phyloP scores from a whole-genome alignment of 2,888 invertebrate genomes.

The Salpingus planirostris region DNA sequence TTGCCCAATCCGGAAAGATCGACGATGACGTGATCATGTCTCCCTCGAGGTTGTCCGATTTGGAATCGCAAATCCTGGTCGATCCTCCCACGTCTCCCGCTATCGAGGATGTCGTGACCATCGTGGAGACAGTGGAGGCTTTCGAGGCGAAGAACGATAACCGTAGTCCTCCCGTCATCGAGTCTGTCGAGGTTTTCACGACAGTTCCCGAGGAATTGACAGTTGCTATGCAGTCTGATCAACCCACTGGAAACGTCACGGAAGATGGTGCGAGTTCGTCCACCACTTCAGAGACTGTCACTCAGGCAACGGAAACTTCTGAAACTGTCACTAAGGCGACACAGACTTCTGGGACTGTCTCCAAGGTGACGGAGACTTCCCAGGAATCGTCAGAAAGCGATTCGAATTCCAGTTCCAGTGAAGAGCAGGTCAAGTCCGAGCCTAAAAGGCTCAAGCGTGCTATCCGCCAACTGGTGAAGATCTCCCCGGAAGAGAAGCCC shows the following conservation, averaged over 20 bases:
- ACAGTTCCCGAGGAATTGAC: no score
- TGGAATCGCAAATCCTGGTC: slow-evolving; percentile 35
- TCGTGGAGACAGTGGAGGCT: not conserved
- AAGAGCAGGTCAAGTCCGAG: not conserved
- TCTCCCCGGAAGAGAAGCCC: slow-evolving; percentile 26
- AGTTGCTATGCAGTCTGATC: no score
- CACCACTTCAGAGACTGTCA: not conserved
- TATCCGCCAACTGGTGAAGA: slow-evolving; percentile 22
- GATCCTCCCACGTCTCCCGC: not conserved
- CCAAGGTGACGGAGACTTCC: not conserved
- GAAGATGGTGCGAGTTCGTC: not conserved
- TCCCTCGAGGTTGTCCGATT: slow-evolving; percentile 25
- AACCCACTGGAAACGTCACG: not conserved
- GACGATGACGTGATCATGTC: slow-evolving; percentile 33
- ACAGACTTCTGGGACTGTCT: not conserved
- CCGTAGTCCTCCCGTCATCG: not conserved
- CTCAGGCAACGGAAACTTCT: not conserved
- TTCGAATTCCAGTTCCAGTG: not conserved
- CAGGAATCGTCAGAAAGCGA: not conserved
- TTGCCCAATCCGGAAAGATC: slow-evolving; percentile 32
- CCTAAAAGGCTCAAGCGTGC: slow-evolving; percentile 5
- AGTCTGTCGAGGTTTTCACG: no score
- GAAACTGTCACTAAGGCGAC: not conserved
- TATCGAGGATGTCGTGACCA: not conserved
- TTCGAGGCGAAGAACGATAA: not conserved